Evolutionary conservation across 2,888 invertebrate species (phyloP), one percentile per base, ranked within the genome.

Genomic region (Psylliodes chrysocephalus): DNA sequence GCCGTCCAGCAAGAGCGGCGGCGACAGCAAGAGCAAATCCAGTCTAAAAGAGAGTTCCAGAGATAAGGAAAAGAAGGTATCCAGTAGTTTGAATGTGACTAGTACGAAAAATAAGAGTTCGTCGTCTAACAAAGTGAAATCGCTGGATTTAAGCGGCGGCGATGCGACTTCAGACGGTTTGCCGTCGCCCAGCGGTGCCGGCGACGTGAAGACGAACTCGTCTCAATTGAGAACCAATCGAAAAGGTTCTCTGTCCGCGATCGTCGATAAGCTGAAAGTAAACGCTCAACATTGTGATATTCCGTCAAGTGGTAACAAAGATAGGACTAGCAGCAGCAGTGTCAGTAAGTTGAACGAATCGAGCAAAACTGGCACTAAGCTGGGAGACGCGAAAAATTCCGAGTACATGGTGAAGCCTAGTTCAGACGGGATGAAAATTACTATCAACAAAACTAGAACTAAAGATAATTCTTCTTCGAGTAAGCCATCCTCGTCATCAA

Each of bases 371-470:
- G 78, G 80, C 14, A 82, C 82, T 46, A 83, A 82, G 73, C 77
- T 82, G 0, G 76, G 81, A 0, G 85, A 85, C 38, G 85, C 83
- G 63, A 91, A 91, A 82, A 91, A 91, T 77, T 90, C 91, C 22
- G 94, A 94, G 76, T 95, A 95, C 75, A 93, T 93, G 90, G 93
- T 95, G 0, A 95, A 95, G 77, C 91, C 92, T 14, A 93, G 94
- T 77, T 90, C 90, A 12, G 94, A 94, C 73, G 94, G 94, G 2
- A 93, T 96, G 84, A 96, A 95, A 81, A 88, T 96, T 57, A 96
- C 94, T 1, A 94, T 95, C 19, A 95, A 95, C 77, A 95, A 95
- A 84, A 94, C 95, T 0, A 86, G 91, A 75, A 88, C 89, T 17
- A 91, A 92, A 77, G 91, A 92, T 44, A 66, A 61, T 35, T 59